Conservation (phyloP, 2,113 vertebrate species). For the Siniperca chuatsi region DNA sequence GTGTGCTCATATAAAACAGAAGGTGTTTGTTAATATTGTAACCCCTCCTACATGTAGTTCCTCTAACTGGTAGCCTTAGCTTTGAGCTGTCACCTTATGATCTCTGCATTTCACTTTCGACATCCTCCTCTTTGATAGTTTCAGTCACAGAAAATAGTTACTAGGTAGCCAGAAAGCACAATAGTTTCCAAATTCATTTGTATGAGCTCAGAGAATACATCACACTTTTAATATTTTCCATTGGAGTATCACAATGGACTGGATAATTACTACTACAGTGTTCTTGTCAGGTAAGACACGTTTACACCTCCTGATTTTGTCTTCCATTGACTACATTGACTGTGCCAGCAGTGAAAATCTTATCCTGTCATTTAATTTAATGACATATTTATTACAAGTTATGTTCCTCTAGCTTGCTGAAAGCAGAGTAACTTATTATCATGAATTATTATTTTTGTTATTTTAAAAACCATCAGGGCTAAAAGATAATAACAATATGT, state of each 20-base stretch:
- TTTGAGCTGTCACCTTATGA: not conserved
- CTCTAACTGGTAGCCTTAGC: not conserved
- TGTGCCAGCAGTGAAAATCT: not conserved
- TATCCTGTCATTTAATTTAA: not conserved
- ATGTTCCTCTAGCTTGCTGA: not conserved
- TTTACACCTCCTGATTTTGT: not conserved
- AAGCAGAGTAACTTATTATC: no score
- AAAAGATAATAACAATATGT: not conserved
- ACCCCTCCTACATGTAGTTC: slow-evolving; percentile 53
- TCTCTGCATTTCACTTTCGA: slow-evolving; percentile 31
- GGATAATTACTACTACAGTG: slow-evolving; percentile 29
- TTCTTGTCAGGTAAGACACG: slow-evolving; percentile 68
- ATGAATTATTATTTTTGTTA: not conserved
- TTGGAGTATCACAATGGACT: slow-evolving; percentile 59
- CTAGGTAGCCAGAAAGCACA: not conserved
- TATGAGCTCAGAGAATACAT: not conserved
- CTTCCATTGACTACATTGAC: not conserved
- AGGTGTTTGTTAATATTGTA: not conserved
- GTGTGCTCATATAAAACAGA: not conserved
- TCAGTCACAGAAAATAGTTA: not conserved
- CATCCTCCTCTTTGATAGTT: not conserved
- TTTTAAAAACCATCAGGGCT: not conserved
- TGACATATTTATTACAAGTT: not conserved
- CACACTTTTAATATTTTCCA: not conserved
- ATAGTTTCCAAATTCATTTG: not conserved